Evolutionary conservation across 1,140 invertebrate species (phyloP), one percentile per base, ranked within the genome.

Genomic region (Portunus trituberculatus): DNA sequence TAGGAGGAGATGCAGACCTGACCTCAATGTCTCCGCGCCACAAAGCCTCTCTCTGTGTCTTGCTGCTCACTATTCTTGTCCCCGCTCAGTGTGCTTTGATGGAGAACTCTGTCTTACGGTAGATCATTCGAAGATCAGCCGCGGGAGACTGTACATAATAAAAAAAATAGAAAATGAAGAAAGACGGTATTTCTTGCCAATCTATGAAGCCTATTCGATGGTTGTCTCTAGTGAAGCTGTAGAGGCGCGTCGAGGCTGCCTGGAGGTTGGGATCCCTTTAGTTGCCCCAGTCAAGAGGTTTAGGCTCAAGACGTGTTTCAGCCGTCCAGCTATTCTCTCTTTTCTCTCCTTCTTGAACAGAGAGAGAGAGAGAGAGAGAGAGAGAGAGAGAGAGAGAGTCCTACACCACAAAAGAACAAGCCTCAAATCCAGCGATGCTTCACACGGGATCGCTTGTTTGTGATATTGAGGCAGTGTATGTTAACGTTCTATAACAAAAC

Each of bases 281-380:
- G 52, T 20, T 59, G 52, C 52, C 52, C 16, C 52, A 12, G 16
- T n/a, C 20, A 76, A 76, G 67, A 76, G 16, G 67, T n/a, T 76
- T n/a, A 76, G 20, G 67, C 20, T 12, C 12, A 76, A 7, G 67
- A 76, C 20, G 67, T n/a, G 67, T n/a, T 25, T 7, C 25, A n/a
- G 67, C 67, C 20, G 16, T 76, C 52, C 52, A n/a, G 67, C 12
- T 10, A 10, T 59, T n/a, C n/a, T n/a, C 67, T 76, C n/a, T 25
- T 3, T n/a, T n/a, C 67, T 7, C 67, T 12, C 67, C 67, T 76
- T 7, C 7, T 7, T 76, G 67, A 25, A 7, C 10, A 76, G 67
- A 76, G 67, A 76, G 67, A 76, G 67, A 76, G 67, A 76, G 67
- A 76, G 67, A 76, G 67, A 76, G 67, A 76, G 67, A 76, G 67